These are phyloP conservation scores for Glareola pratincola DNA, from an alignment of 2,113 vertebrate genomes.

Conservation along the genomic window DNA sequence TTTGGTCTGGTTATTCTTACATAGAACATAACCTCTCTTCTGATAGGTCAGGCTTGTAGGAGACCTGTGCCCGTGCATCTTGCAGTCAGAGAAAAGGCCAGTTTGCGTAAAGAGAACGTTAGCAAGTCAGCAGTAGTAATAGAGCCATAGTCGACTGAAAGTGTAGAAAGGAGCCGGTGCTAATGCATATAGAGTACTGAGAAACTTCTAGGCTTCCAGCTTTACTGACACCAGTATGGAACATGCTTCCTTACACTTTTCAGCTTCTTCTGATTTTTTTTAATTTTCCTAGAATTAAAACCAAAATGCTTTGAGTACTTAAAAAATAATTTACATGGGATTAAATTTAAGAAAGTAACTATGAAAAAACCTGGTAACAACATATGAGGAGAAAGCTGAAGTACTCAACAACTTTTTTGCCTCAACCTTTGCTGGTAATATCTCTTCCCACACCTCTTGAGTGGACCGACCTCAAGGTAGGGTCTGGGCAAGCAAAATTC, in stretches of 20 bases:
- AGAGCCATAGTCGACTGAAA: constrained; percentile 66
- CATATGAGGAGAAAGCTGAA: neutral
- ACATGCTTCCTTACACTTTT: constrained; percentile 90
- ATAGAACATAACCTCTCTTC: neutral
- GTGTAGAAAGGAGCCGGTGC: constrained; percentile 79
- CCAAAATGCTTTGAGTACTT: neutral
- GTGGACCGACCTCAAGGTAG: neutral
- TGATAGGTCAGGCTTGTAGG: neutral
- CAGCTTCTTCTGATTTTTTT: constrained; percentile 86
- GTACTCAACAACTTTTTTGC: neutral
- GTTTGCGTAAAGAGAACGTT: constrained; percentile 59
- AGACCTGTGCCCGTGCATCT: neutral
- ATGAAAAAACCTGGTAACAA: neutral
- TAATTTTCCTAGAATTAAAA: constrained; percentile 85
- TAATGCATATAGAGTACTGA: constrained; percentile 59
- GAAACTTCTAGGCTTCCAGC: constrained; percentile 83
- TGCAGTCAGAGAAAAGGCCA: constrained; percentile 62
- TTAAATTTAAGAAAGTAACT: neutral
- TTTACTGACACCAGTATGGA: constrained; percentile 87
- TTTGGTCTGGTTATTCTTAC: neutral
- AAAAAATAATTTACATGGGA: neutral
- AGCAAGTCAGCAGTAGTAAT: constrained; percentile 32
- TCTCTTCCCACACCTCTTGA: neutral
- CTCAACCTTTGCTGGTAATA: neutral
- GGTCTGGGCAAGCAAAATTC: neutral